Evolutionary conservation across 1,140 invertebrate species (phyloP), one percentile per base, ranked within the genome.

Genomic region (Macrocentrus cingulum): DNA sequence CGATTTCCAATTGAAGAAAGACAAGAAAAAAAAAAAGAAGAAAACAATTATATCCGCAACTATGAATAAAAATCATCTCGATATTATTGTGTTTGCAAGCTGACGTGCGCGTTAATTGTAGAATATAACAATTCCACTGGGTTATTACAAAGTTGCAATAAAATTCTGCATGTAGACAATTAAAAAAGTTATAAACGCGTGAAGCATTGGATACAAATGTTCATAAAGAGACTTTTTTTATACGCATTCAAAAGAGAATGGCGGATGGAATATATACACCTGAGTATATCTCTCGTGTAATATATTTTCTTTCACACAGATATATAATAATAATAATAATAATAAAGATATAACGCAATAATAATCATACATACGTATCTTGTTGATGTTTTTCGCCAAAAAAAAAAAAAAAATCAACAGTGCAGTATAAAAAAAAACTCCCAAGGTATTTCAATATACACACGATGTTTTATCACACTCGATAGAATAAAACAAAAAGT

Each of bases 401-500:
- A 59, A 22, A 42, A 46, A 53, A 15, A 45, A 16, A 29, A 41
- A 37, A 19, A 46, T 11, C 48, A 39, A 49, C 42, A 37, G 41
- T 55, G 54, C 51, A 55, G 54, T 50, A 19, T 25, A 50, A 20
- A 25, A 49, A 34, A 46, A 44, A n/a, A n/a, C n/a, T n/a, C n/a
- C n/a, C 45, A 51, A 58, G 39, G 64, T 55, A 66, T 60, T 39
- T 60, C 25, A 9, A 42, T 44, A 50, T 48, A 46, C 57, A 63
- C 61, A 63, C 8, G 36, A n/a, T n/a, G n/a, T 64, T 57, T 66
- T 64, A 67, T 69, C 67, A 60, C 59, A n/a, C n/a, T n/a, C n/a
- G 42, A 51, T 53, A 58, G 62, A 68, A 68, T 66, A 69, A 66
- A 69, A 63, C 36, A 56, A 68, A n/a, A 62, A 63, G 59, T 36